Evolutionary conservation across 2,113 vertebrate species (phyloP).

Genomic region (Scortum barcoo): DNA sequence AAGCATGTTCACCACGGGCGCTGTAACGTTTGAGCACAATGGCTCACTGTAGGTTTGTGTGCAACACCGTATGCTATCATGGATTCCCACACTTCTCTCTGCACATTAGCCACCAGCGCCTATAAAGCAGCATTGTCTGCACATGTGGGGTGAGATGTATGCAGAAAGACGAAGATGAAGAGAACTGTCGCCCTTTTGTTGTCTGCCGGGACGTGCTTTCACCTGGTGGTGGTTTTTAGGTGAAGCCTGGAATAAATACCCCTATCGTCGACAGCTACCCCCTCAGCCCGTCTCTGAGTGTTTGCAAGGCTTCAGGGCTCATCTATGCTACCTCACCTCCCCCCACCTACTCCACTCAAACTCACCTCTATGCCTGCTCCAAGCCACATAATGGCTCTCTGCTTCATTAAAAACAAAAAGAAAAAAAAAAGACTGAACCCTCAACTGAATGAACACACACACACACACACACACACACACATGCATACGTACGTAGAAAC

Average conservation of each 20-base stretch:
- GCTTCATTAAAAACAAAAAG: conserved; percentile 54
- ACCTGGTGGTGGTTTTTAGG: conserved; percentile 74
- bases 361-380: conserved; percentile 34
- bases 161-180: conserved; percentile 41
- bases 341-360: not conserved
- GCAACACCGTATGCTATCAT: not conserved
- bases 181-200: conserved; percentile 71
- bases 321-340: conserved; percentile 58
- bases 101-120: not conserved
- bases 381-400: conserved; percentile 74
- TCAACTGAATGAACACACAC: conserved; percentile 32
- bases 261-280: conserved; percentile 43
- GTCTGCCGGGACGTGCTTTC: conserved; percentile 69
- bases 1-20: conserved; percentile 6
- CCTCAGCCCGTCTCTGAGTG: conserved; percentile 32
- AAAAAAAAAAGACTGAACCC: conserved; percentile 11
- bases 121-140: conserved; percentile 72
- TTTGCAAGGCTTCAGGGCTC: conserved; percentile 59
- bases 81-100: conserved; percentile 31
- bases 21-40: conserved; percentile 42
- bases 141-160: conserved; percentile 24
- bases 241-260: conserved; percentile 71
- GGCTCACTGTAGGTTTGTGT: conserved; percentile 35
- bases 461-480: conserved; percentile 27
- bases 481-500: not conserved